phyloP scores from a whole-genome alignment of 2,888 invertebrate genomes.

The Drosophila sordidapex region DNA sequence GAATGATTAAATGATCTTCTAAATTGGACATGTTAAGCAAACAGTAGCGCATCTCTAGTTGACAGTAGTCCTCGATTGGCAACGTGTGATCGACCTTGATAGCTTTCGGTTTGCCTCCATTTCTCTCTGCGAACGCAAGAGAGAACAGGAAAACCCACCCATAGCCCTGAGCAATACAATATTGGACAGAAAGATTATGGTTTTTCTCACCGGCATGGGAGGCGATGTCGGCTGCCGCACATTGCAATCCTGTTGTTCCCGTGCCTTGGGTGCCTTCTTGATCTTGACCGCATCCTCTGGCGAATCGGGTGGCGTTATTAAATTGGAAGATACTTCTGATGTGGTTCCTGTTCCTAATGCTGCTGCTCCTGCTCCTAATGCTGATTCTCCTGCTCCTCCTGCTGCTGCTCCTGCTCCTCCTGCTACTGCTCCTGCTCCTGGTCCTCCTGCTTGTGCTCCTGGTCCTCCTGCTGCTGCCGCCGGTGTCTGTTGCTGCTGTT shows the following conservation, averaged over 20 bases:
- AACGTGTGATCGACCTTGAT: no score
- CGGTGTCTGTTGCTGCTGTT: conserved; percentile 38
- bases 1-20: no score
- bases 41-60: no score
- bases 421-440: conserved; percentile 11
- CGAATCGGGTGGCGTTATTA: conserved; percentile 58
- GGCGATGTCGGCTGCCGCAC: conserved; percentile 1
- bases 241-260: background rate
- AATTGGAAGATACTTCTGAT: background rate
- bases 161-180: no score
- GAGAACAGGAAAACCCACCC: no score
- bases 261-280: background rate
- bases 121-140: no score
- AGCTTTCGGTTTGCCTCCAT: no score
- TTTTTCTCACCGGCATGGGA: conserved; percentile 11
- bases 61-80: no score
- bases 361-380: background rate
- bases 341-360: background rate
- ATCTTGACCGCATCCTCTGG: conserved; percentile 34
- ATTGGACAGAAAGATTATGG: background rate
- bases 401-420: conserved; percentile 13
- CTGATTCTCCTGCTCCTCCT: background rate
- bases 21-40: no score
- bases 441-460: conserved; percentile 3
- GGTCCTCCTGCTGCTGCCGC: conserved; percentile 18